Evolutionary conservation across 2,888 invertebrate genomes (phyloP).

Genomic region (Tanytarsus gracilentus): DNA sequence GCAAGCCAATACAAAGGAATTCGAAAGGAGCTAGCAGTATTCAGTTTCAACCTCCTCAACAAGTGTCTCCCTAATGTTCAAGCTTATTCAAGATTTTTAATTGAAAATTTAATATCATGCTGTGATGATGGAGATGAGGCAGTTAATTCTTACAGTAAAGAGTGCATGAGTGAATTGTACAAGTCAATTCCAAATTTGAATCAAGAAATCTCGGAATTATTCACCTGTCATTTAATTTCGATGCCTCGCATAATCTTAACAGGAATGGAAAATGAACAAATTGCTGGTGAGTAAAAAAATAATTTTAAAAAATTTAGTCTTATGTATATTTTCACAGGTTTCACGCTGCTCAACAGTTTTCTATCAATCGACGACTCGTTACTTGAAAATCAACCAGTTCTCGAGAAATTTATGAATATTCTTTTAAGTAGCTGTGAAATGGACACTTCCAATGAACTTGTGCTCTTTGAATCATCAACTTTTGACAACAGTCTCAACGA

Average conservation of each 20-base stretch:
- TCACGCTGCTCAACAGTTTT: slow-evolving; percentile 58
- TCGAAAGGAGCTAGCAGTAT: slow-evolving; percentile 52
- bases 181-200: slow-evolving; percentile 34
- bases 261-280: slow-evolving; percentile 55
- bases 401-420: slow-evolving; percentile 50
- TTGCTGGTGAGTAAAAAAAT: no score
- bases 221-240: slow-evolving; percentile 50
- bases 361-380: slow-evolving; percentile 47
- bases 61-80: slow-evolving; percentile 57
- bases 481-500: background rate
- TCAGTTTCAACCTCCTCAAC: slow-evolving; percentile 49
- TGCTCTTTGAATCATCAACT: slow-evolving; percentile 47
- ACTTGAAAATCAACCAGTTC: slow-evolving; percentile 40
- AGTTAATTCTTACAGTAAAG: slow-evolving; percentile 44
- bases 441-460: slow-evolving; percentile 43
- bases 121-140: slow-evolving; percentile 54
- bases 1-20: slow-evolving; percentile 54
- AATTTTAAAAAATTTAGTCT: no score
- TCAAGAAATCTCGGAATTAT: slow-evolving; percentile 41
- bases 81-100: slow-evolving; percentile 49
- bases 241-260: slow-evolving; percentile 58
- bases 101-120: slow-evolving; percentile 60
- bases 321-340: slow-evolving; percentile 54
- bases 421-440: slow-evolving; percentile 49
- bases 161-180: slow-evolving; percentile 41